Evolutionary conservation across 2,113 vertebrate species (phyloP), one percentile per base, ranked within the genome.

Genomic region (Tupaia chinensis): DNA sequence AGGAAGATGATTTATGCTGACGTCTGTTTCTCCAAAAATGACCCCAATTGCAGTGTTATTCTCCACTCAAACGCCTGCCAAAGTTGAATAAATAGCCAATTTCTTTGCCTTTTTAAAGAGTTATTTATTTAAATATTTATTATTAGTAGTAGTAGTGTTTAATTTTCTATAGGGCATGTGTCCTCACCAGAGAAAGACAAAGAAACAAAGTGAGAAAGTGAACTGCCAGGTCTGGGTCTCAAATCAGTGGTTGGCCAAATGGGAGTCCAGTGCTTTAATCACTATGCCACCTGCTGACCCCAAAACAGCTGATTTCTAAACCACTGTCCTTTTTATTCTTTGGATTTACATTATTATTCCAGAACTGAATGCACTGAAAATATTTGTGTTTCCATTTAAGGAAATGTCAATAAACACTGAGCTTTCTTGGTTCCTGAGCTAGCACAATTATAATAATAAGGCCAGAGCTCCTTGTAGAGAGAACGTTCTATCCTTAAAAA

Each of bases 311-410:
- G 72, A 0, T 34, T 87, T 70, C 34, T 72, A 83, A 83, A 56
- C 10, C 27, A 76, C 14, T 77, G 10, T 68, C 32, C 1, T 54
- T 87, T 83, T 83, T 66, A 65, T 72, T 58, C 58, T 82, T 60
- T 60, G 22, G n/a, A 60, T n/a, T 82, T 58, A 34, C 2, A 5
- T 66, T 83, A 77, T 32, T 19, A 87, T 25, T 10, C 22, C 58
- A 68, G 76, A 93, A 89, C 19, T 74, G 34, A n/a, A 7, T 13
- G 17, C 22, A 56, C 17, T 80, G 32, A 61, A 32, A 68, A 80
- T 61, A 66, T 95, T 90, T 79, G 27, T 63, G 32, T 93, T 93
- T 86, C n/a, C 78, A 9, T 23, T 29, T 79, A 54, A 89, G n/a
- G 17, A 8, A 82, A 77, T 78, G 58, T 72, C 53, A 65, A 70